Evolutionary conservation across 1,140 invertebrate genomes (phyloP), one percentile per base, ranked within the genome.

Genomic region (Yoshiicerus persimilis): DNA sequence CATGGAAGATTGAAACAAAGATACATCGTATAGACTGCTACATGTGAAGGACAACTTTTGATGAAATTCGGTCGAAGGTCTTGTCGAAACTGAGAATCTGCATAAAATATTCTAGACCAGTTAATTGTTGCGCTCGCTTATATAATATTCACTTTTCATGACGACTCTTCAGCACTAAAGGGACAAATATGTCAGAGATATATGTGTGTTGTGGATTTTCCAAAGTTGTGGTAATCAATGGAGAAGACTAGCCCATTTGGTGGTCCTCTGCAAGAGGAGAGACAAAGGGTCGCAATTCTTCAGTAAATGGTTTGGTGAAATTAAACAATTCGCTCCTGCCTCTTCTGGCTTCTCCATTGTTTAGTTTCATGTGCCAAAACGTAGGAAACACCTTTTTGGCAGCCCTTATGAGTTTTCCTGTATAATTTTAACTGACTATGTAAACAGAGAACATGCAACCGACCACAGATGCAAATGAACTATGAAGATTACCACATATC

Each of bases 61-160:
- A 84, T 84, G 83, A 84, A 84, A 84, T 84, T 84, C 83, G 38
- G 83, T 84, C 83, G 83, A 84, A 84, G 38, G 38, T 84, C 83
- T 84, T 47, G 77, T 83, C 20, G n/a, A 36, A 83, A 47, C 30
- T 41, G 10, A 13, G 56, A 23, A 84, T 84, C 47, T 84, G 39
- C 38, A 47, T 56, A 84, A 83, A 23, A 25, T 38, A 56, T 56
- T n/a, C 47, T 56, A 56, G 47, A 16, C 47, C 8, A 56, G 47
- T 56, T 56, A 56, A 56, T 56, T 56, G 47, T n/a, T 16, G 2
- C n/a, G 16, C 13, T n/a, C 47, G 47, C 47, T 56, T 56, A 56
- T 56, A 56, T 56, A 56, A 56, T 56, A 2, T 20, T 47, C 41
- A n/a, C 8, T 56, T 56, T 56, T n/a, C n/a, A 32, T 75, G 66